Percentiles rank a stretch among this genome's conserved stretches.
phyloP scores from a whole-genome alignment of 64 coral and sea anemone species.

The Trachythela sp. region DNA sequence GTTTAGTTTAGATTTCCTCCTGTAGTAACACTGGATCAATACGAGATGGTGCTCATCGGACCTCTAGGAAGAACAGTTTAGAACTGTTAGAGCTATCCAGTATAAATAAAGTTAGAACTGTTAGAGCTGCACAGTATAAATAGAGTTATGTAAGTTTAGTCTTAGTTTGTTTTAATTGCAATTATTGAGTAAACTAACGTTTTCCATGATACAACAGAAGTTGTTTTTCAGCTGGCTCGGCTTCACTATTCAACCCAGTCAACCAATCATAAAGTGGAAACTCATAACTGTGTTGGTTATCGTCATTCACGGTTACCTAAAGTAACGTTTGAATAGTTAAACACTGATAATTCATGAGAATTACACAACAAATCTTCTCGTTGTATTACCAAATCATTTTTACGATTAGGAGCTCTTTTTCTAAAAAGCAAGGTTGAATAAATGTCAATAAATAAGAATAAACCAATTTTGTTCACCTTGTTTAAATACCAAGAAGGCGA shows the following conservation, averaged over 20 bases:
- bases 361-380: neutral
- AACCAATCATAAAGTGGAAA: conserved; percentile 72
- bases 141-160: no score
- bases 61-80: no score
- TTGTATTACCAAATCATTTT: no score
- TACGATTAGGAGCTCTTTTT: no score
- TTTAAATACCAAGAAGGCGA: conserved; percentile 79
- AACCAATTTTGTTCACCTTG: conserved; percentile 35
- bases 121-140: no score
- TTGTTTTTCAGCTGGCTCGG: conserved; percentile 37
- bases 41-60: no score
- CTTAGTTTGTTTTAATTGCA: no score
- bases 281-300: conserved; percentile 48
- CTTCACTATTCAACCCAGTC: conserved; percentile 48
- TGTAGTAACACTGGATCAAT: no score
- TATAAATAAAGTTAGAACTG: no score
- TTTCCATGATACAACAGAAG: conserved; percentile 37
- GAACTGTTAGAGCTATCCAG: no score
- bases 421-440: neutral
- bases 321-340: neutral
- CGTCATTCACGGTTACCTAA: conserved; percentile 70
- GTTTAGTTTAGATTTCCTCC: no score
- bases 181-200: neutral
- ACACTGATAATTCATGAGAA: neutral
- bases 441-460: neutral